Evolutionary conservation across 2,888 invertebrate species (phyloP), one percentile per base, ranked within the genome.

Genomic region (Micropterix aruncella): DNA sequence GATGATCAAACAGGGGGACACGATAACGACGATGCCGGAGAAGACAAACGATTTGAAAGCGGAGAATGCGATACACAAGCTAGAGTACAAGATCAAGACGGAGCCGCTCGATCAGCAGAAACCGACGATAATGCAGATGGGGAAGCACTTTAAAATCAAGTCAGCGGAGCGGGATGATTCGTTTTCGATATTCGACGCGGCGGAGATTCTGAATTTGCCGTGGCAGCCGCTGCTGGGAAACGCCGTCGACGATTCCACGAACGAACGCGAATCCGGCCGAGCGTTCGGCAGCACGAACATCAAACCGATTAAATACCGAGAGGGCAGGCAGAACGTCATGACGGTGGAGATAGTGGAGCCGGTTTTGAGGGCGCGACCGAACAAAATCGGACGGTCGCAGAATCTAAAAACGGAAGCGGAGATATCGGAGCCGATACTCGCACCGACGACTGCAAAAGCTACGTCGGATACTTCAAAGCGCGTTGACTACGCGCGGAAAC

Each of bases 321-420:
- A 14, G 2, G 41, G 37, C 42, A 56, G 19, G 50, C 51, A 2
- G 48, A 50, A 53, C 4, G 67, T 64, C 2, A 63, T 68, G 14
- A 52, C 61, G 12, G 58, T 73, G 16, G 87, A 87, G 62, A 80
- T 87, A 15, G 78, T 80, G 0, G 87, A 87, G 53, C 87, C 87
- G 0, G 75, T 87, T 2, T 63, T 87, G 1, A 73, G 77, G 47
- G 76, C 82, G 3, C 69, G 77, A 1, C 73, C 71, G 1, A 68
- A 75, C 1, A 73, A 66, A 50, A 73, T 76, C 54, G 60, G 74
- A 39, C 67, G 74, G 2, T 56, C 70, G 14, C 68, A 73, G 14
- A 66, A 70, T 42, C 58, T 65, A 14, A 67, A 62, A 19, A 52
- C 56, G 9, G 59, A 56, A 46, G 57, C 55, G n/a, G 80, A 79